Evolutionary conservation across 2,113 vertebrate species (phyloP), one percentile per base, ranked within the genome.

Genomic region (Nothobranchius furzeri): DNA sequence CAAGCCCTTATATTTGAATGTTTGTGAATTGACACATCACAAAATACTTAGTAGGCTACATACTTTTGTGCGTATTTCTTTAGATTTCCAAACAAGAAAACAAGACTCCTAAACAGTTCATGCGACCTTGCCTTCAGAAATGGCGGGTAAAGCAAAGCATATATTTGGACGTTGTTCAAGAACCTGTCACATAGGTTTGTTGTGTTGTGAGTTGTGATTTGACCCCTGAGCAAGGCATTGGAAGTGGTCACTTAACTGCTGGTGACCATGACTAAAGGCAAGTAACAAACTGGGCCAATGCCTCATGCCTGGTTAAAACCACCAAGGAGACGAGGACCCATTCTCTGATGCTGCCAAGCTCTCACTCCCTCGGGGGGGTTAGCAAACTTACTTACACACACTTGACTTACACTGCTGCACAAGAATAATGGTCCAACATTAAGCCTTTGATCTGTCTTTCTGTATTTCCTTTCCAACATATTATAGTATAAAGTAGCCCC

Each of bases 161-260:
- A 68, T 70, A 79, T 75, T 72, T 69, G 73, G 52, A 82, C 77
- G 69, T 42, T 56, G 12, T 68, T 83, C 64, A 66, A 85, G 73
- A 85, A 70, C 67, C 9, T 64, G 84, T 86, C 75, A 84, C 84
- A 84, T 73, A 85, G 70, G 51, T 76, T 76, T 35, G 57, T 60
- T 57, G 65, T 30, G 63, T 71, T 42, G 64, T 81, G 76, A 83
- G 75, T 75, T 69, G 75, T 82, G 75, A 64, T 85, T 83, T 58
- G 61, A 67, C 83, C 78, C 52, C 4, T 45, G 2, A 74, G 86
- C 51, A 35, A 82, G 77, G 68, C 75, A 60, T 60, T 60, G 65
- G 76, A 87, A 87, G 83, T 89, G 89, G 88, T 89, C 90, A 85
- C 78, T 91, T 90, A 87, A 89, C 89, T 87, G 76, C 74, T 86